A percentile compares a stretch with the other conserved stretches of the same genome.
These are phyloP conservation scores for Callospermophilus lateralis DNA, from an alignment of 2,113 vertebrate species.

Conservation along the genomic window DNA sequence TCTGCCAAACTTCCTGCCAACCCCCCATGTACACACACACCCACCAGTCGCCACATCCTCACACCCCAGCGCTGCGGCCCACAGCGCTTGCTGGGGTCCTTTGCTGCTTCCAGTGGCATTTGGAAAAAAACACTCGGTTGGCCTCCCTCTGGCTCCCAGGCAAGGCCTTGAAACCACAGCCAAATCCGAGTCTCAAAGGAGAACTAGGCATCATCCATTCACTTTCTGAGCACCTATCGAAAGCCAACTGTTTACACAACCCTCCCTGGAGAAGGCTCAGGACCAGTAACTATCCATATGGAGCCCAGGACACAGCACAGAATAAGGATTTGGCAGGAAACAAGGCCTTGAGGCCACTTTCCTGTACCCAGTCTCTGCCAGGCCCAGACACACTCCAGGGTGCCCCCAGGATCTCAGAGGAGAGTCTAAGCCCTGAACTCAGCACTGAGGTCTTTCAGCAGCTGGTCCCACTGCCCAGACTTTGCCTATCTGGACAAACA, in stretches of 20 bases:
- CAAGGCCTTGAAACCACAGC: not conserved
- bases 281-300: not conserved
- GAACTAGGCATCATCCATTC: not conserved
- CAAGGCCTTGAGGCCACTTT: not conserved
- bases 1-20: slow-evolving; percentile 46
- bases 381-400: not conserved
- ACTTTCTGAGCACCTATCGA: not conserved
- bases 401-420: not conserved
- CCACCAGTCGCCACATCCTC: slow-evolving; percentile 8
- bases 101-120: not conserved
- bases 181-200: not conserved
- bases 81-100: too few relatives aligned
- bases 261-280: not conserved
- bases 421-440: not conserved
- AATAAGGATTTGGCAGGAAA: not conserved
- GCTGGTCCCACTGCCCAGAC: not conserved
- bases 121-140: not conserved
- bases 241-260: not conserved
- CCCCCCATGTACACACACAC: too few relatives aligned
- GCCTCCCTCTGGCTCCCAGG: not conserved
- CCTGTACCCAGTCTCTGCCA: not conserved
- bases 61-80: not conserved
- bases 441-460: not conserved
- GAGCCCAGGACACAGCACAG: not conserved
- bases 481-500: not conserved